Percentiles rank a stretch among this genome's conserved stretches.
These are phyloP conservation scores for Pterostichus madidus DNA, from an alignment of 2,888 invertebrate genomes.

Conservation along the genomic window DNA sequence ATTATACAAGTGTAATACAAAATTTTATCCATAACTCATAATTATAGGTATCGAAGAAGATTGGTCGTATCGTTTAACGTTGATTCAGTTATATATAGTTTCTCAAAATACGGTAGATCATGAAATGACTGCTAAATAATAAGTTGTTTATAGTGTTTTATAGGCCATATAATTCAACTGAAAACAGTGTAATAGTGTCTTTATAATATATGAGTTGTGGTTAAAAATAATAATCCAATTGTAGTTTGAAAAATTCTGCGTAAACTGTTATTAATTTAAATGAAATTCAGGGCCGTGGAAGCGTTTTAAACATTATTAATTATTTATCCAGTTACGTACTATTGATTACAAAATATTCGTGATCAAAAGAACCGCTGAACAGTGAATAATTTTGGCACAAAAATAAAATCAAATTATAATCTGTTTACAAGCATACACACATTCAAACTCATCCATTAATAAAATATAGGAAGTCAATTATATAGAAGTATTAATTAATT, in stretches of 20 bases:
- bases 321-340: slow-evolving; percentile 37
- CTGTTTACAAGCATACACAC: slow-evolving; percentile 24
- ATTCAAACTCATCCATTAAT: neutral
- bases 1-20: no score
- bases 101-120: no score
- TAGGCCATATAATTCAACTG: no score
- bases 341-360: slow-evolving; percentile 49
- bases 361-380: slow-evolving; percentile 56
- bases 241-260: neutral
- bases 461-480: neutral
- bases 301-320: slow-evolving; percentile 43
- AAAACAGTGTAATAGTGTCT: no score
- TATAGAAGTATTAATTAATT: neutral
- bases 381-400: slow-evolving; percentile 63
- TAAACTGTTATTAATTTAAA: slow-evolving; percentile 4
- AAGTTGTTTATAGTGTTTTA: no score
- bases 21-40: no score
- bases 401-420: slow-evolving; percentile 52
- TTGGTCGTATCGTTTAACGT: no score
- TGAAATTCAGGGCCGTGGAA: slow-evolving; percentile 3
- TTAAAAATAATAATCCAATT: no score
- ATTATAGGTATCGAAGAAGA: no score
- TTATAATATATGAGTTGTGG: no score
- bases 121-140: no score
- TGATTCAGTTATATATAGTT: no score